Percentiles rank a stretch among this genome's conserved stretches.
phyloP scores from a whole-genome alignment of 2,888 invertebrate genomes.

The Endomychus coccineus region DNA sequence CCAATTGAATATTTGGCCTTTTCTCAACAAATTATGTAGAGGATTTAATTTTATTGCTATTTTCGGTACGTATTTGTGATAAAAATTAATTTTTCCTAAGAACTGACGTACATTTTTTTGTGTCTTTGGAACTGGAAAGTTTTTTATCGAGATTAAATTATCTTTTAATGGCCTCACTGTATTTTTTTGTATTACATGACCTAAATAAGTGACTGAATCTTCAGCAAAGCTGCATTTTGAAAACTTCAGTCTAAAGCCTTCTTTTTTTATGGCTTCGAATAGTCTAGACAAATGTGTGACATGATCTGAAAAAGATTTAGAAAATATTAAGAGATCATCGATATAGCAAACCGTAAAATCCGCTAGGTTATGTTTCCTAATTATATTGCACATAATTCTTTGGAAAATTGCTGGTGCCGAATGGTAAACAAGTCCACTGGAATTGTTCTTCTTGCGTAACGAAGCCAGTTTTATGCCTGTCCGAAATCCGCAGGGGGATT shows the following conservation, averaged over 20 bases:
- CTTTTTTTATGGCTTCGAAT: conserved; percentile 6
- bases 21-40: too few relatives aligned
- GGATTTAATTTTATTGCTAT: conserved; percentile 9
- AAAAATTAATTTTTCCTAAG: too few relatives aligned
- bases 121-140: conserved; percentile 18
- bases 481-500: conserved; percentile 17
- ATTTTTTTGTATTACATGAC: conserved; percentile 15
- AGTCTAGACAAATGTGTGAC: conserved; percentile 11
- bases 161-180: conserved; percentile 14
- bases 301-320: conserved; percentile 21
- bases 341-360: conserved; percentile 25
- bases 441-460: too few relatives aligned
- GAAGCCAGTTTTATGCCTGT: conserved; percentile 20
- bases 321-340: conserved; percentile 26
- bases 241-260: conserved; percentile 19
- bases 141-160: conserved; percentile 14
- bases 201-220: conserved; percentile 17
- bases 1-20: too few relatives aligned
- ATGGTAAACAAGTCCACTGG: too few relatives aligned
- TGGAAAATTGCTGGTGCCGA: conserved; percentile 26
- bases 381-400: conserved; percentile 19
- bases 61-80: conserved; percentile 10
- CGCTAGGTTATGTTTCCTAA: conserved; percentile 20
- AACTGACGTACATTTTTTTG: conserved; percentile 10
- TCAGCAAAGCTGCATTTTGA: conserved; percentile 17